Evolutionary conservation across 2,797 vertebrate genomes (phyloP), one percentile per base, ranked within the genome.

Genomic region (Anguilla obscura): DNA sequence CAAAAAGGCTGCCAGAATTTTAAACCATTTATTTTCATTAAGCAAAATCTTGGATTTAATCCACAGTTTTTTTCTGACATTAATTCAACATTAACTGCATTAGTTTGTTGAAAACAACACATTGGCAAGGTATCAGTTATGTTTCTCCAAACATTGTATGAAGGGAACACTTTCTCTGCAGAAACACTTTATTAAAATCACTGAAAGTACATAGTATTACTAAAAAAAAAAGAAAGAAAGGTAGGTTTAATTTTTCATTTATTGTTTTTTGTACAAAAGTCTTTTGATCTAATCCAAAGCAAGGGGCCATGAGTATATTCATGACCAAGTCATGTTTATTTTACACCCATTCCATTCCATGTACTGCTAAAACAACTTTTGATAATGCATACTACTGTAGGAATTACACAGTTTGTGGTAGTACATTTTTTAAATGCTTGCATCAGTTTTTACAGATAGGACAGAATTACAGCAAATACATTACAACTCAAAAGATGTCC

Each of bases 401-500:
- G 90, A 90, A 89, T 93, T 90, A 92, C 92, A 93, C 91, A 91
- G 90, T 91, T 85, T 91, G 91, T 87, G 90, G 58, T 85, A 16
- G 87, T 88, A 56, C 89, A 87, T 90, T 82, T 89, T 89, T 91
- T 89, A 21, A 91, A 92, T 90, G 91, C 88, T 88, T 90, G 58
- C 83, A 50, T 92, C 90, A 89, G 92, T 93, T 95, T 92, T 91
- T 93, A 95, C 93, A 94, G 93, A 87, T 92, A 92, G 93, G 91
- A 94, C 91, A 94, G 92, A 91, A 92, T 93, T 92, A 93, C 86
- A 69, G 83, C 84, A 89, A 87, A 89, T 85, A 94, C 93, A 92
- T 93, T 93, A 95, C 93, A 95, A 94, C 93, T 95, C 91, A 96
- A 96, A 93, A 91, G 91, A 91, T 91, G 93, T 95, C 94, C 94